Conservation (phyloP, 2,797 vertebrate species). For the Enteromius anoplus region DNA sequence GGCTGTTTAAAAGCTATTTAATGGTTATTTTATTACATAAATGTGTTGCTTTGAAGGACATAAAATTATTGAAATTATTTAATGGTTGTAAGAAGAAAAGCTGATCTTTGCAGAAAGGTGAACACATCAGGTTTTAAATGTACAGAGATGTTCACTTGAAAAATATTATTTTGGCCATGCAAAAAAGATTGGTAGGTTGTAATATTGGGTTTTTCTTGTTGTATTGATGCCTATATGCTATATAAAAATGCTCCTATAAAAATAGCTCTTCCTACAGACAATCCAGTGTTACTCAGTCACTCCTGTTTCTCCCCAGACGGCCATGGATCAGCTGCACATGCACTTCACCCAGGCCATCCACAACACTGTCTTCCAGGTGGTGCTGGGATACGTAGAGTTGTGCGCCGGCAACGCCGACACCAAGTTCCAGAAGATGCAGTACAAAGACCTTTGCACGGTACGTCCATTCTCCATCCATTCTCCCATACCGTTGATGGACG, state of each 20-base stretch:
- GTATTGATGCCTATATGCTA: not conserved
- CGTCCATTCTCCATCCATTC: not conserved
- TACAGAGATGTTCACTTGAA: not conserved
- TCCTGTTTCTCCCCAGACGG: conserved; percentile 79
- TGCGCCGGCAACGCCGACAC: conserved; percentile 97
- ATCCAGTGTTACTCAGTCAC: not conserved
- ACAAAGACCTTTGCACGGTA: conserved; percentile 97
- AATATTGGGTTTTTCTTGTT: not conserved
- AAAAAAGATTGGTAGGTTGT: not conserved
- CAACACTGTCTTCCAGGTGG: conserved; percentile 98
- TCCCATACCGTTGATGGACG: not conserved
- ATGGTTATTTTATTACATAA: not conserved
- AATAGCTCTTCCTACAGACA: not conserved
- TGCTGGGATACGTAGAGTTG: conserved; percentile 96
- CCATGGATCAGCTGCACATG: conserved; percentile 99
- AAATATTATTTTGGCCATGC: not conserved
- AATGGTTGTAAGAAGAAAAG: not conserved
- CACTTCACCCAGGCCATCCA: conserved; percentile 99
- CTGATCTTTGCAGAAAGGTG: not conserved
- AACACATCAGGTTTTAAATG: not conserved
- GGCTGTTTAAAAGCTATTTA: not conserved
- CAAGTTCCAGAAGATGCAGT: conserved; percentile 99
- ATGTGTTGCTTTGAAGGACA: not conserved
- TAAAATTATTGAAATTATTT: not conserved
- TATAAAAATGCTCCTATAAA: not conserved